Evolutionary conservation across 2,888 invertebrate species (phyloP).

Genomic region (Gibbula magus): DNA sequence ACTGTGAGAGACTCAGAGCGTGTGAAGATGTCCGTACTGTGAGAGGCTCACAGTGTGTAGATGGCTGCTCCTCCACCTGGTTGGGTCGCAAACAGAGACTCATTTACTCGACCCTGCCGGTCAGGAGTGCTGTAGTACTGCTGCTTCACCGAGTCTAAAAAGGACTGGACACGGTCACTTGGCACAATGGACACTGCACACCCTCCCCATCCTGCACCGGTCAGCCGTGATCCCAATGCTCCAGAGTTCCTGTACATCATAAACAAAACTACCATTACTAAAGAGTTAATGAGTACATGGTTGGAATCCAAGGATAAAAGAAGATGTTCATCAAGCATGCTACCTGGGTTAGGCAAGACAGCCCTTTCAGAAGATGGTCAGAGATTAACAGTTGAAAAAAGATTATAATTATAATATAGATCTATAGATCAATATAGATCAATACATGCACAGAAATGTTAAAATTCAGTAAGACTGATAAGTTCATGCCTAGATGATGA

Average conservation of each 20-base stretch:
- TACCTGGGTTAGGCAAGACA: too few species aligned
- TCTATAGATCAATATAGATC: too few species aligned
- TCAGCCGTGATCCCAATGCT: slow-evolving; percentile 90
- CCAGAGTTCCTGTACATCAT: slow-evolving; percentile 74
- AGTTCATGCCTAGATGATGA: too few species aligned
- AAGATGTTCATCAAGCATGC: too few species aligned
- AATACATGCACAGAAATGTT: too few species aligned
- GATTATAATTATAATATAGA: too few species aligned
- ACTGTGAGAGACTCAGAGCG: background rate
- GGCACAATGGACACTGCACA: slow-evolving; percentile 91
- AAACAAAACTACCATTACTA: background rate
- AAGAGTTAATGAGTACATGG: too few species aligned
- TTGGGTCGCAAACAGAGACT: slow-evolving; percentile 84
- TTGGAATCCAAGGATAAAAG: too few species aligned
- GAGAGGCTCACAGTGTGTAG: slow-evolving; percentile 37
- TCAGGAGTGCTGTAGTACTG: slow-evolving; percentile 82
- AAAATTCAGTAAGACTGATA: too few species aligned
- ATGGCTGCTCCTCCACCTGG: slow-evolving; percentile 75
- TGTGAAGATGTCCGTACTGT: background rate
- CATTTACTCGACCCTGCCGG: slow-evolving; percentile 77
- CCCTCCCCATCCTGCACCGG: slow-evolving; percentile 99
- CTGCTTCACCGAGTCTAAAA: slow-evolving; percentile 82
- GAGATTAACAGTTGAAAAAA: too few species aligned
- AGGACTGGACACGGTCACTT: slow-evolving; percentile 79
- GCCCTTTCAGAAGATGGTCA: too few species aligned